These are phyloP conservation scores for Ricordea florida DNA, from an alignment of 92 coral and sea anemone genomes.

Conservation along the genomic window DNA sequence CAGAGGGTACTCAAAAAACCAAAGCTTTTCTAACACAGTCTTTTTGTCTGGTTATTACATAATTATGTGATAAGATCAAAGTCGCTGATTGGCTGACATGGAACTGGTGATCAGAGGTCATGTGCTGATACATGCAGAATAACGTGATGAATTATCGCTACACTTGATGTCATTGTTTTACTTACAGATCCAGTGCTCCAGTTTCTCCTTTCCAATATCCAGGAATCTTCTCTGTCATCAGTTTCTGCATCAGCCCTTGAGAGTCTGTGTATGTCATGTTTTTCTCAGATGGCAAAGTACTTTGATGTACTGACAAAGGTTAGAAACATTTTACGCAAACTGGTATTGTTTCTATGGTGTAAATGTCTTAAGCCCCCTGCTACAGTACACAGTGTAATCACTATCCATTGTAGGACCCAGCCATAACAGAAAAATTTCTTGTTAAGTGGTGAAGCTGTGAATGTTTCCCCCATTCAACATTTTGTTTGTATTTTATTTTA, in stretches of 20 bases:
- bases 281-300: slow-evolving; percentile 82
- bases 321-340: not conserved
- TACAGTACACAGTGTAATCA: no score
- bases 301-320: slow-evolving; percentile 96
- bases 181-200: slow-evolving; percentile 80
- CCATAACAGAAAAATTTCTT: no score
- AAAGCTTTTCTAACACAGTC: no score
- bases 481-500: no score
- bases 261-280: slow-evolving; percentile 82
- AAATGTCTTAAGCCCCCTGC: no score
- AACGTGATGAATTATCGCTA: not conserved
- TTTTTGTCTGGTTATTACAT: not conserved
- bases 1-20: no score
- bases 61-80: not conserved
- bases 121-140: not conserved
- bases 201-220: slow-evolving; percentile 70
- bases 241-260: slow-evolving; percentile 83
- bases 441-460: no score
- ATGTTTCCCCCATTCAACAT: no score
- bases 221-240: slow-evolving; percentile 74
- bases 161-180: not conserved
- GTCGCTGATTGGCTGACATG: no score
- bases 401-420: no score
- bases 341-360: no score
- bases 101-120: no score